Percentiles rank a stretch among this genome's conserved stretches.
Evolutionary conservation across 2,113 vertebrate species (phyloP).

Genomic region (Dipodomys ordii): DNA sequence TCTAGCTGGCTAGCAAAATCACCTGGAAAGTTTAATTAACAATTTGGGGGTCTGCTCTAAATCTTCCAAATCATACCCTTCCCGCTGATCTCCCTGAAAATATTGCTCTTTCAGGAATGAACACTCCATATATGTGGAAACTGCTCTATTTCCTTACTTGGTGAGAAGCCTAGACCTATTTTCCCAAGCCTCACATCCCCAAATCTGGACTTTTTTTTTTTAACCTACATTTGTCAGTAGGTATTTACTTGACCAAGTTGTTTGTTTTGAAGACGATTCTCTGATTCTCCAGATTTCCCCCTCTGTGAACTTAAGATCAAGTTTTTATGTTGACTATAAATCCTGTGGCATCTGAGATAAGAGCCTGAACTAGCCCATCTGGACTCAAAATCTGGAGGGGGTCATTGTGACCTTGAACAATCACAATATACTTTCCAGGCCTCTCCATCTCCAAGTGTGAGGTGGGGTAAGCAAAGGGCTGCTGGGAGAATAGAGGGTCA

Average conservation of each 20-base stretch:
- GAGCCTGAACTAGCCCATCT: not conserved
- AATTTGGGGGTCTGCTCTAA: not conserved
- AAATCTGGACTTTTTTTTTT: not conserved
- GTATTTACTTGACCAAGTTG: not conserved
- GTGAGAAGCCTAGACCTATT: not conserved
- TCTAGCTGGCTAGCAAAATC: not conserved
- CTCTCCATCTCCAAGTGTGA: not conserved
- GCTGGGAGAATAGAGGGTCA: not conserved
- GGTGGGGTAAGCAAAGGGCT: not conserved
- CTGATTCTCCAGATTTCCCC: not conserved
- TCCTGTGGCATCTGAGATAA: not conserved
- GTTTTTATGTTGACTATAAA: not conserved
- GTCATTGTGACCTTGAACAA: not conserved
- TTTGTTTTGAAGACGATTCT: not conserved
- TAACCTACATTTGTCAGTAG: not conserved
- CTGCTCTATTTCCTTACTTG: not conserved
- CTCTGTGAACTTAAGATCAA: not conserved
- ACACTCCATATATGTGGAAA: not conserved
- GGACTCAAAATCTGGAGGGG: not conserved
- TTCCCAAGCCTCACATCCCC: not conserved
- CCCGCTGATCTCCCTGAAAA: not conserved
- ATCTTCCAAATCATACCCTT: not conserved
- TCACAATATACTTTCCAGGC: not conserved
- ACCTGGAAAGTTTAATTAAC: conserved; percentile 16
- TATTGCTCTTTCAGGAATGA: not conserved